These are phyloP conservation scores for Andrena flavipes DNA, from an alignment of 2,888 invertebrate species.

Conservation along the genomic window DNA sequence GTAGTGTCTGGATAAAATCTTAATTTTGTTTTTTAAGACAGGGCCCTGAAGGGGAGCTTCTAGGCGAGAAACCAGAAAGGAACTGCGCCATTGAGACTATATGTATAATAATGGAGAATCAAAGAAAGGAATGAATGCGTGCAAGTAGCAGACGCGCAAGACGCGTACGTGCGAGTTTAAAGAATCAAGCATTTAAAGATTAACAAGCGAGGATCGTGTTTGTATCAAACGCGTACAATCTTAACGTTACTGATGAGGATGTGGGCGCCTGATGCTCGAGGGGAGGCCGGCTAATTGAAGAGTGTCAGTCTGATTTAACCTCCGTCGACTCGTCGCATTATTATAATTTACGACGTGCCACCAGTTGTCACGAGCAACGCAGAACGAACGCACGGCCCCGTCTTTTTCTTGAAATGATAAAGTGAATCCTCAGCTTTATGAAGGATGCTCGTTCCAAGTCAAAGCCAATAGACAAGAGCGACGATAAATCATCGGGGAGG, in stretches of 20 bases:
- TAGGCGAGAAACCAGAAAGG: too few relatives aligned
- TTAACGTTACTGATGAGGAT: conserved; percentile 65
- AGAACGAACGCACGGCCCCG: conserved; percentile 36
- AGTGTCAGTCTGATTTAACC: conserved; percentile 79
- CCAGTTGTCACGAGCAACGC: conserved; percentile 66
- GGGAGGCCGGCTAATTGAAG: conserved; percentile 73
- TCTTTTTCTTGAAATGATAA: conserved; percentile 21
- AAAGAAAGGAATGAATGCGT: background rate
- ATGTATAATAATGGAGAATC: too few relatives aligned
- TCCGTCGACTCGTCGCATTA: conserved; percentile 71
- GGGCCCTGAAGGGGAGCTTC: too few relatives aligned
- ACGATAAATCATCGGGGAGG: background rate
- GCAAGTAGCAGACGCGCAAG: background rate
- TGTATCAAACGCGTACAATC: conserved; percentile 40
- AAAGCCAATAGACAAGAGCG: background rate
- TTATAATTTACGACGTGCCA: conserved; percentile 74
- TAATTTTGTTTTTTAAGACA: too few relatives aligned
- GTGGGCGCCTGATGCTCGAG: conserved; percentile 66
- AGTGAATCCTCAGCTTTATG: background rate
- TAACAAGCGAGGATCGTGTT: conserved; percentile 39
- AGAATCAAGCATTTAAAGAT: conserved; percentile 9
- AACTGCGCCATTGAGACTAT: too few relatives aligned
- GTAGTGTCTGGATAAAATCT: too few relatives aligned
- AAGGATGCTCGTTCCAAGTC: background rate
- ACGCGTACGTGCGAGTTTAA: too few relatives aligned